Evolutionary conservation across 2,888 invertebrate species (phyloP).

Genomic region (Leptopilina myrica): DNA sequence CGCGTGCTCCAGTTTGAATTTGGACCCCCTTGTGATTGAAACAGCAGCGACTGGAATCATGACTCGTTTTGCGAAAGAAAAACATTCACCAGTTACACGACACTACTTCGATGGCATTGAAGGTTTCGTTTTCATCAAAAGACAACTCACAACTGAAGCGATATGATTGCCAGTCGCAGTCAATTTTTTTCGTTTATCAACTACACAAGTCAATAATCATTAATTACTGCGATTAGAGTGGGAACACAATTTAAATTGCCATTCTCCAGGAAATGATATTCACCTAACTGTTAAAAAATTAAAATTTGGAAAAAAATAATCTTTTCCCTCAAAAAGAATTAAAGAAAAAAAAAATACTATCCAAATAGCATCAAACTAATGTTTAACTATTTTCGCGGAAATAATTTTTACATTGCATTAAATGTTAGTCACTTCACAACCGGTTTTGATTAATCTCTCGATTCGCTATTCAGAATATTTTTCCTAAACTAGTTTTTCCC

Average conservation of each 20-base stretch:
- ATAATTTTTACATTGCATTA: neutral
- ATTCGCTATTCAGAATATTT: too few relatives aligned
- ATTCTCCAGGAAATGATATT: too few relatives aligned
- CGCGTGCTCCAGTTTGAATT: conserved; percentile 53
- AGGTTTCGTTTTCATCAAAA: conserved; percentile 15
- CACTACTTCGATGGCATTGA: neutral
- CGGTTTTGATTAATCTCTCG: neutral
- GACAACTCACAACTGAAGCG: neutral
- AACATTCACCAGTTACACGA: conserved; percentile 31
- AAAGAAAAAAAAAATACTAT: too few relatives aligned
- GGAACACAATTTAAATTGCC: too few relatives aligned
- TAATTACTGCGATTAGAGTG: neutral
- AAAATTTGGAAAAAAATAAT: too few relatives aligned
- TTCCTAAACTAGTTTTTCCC: too few relatives aligned
- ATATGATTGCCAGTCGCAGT: neutral
- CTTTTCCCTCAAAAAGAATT: too few relatives aligned
- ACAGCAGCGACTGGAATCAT: conserved; percentile 37
- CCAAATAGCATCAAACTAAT: too few relatives aligned
- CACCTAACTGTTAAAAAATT: too few relatives aligned
- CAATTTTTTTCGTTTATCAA: neutral
- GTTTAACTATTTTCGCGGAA: conserved; percentile 1
- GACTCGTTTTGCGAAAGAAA: conserved; percentile 26
- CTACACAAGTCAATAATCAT: neutral
- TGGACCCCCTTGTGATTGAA: conserved; percentile 48
- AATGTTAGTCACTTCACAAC: conserved; percentile 6